Evolutionary conservation across 2,888 invertebrate species (phyloP).

Genomic region (Eugnorisma glareosa): DNA sequence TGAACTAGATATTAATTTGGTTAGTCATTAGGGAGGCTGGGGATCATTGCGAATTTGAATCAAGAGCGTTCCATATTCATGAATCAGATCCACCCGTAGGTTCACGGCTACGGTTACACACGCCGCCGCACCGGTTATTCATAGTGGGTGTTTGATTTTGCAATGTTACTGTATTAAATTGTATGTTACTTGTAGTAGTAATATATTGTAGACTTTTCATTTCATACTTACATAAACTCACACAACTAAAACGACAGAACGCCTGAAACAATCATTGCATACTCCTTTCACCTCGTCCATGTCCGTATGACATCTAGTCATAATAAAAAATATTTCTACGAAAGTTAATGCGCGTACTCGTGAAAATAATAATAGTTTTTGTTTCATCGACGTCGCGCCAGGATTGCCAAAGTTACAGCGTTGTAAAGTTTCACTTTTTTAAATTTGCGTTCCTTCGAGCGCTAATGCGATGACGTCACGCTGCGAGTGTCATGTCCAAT

Average conservation of each 20-base stretch:
- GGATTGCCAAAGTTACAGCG: too few relatives aligned
- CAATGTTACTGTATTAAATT: not conserved
- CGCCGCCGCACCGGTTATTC: slow-evolving; percentile 35
- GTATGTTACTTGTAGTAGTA: not conserved
- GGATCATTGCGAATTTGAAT: slow-evolving; percentile 66
- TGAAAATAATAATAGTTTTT: too few relatives aligned
- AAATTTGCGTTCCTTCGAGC: too few relatives aligned
- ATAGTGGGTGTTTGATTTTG: slow-evolving; percentile 23
- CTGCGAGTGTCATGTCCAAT: too few relatives aligned
- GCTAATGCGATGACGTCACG: too few relatives aligned
- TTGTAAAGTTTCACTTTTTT: too few relatives aligned
- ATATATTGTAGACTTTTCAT: slow-evolving; percentile 9
- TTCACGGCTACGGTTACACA: slow-evolving; percentile 26
- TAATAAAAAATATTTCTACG: too few relatives aligned
- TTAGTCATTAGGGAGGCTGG: slow-evolving; percentile 64
- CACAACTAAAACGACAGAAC: not conserved
- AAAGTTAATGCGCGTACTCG: too few relatives aligned
- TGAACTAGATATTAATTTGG: slow-evolving; percentile 63
- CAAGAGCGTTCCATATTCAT: slow-evolving; percentile 65
- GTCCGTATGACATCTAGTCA: too few relatives aligned
- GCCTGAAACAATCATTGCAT: not conserved
- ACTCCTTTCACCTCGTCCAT: not conserved
- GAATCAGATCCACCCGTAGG: slow-evolving; percentile 57
- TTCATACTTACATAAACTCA: not conserved
- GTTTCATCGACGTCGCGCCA: too few relatives aligned